Conservation (phyloP, 2,888 invertebrate genomes). For the Spodoptera exigua region DNA sequence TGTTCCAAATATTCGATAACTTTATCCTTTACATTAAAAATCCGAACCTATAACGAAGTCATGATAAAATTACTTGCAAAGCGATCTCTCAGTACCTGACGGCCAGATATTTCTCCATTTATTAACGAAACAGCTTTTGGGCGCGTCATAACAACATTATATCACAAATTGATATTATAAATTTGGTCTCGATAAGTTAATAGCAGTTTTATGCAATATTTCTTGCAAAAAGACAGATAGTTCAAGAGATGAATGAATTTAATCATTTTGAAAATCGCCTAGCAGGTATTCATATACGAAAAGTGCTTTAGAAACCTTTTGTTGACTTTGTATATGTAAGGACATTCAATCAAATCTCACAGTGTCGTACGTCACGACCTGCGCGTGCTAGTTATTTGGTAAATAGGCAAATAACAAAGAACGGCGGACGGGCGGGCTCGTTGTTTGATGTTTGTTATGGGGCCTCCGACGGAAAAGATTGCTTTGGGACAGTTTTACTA, state of each 20-base stretch:
- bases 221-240: conserved; percentile 1
- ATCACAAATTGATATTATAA: too few species aligned
- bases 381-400: conserved; percentile 45
- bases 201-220: neutral
- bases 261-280: too few species aligned
- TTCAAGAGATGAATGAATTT: neutral
- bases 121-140: too few species aligned
- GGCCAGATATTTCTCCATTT: too few species aligned
- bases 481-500: conserved; percentile 49
- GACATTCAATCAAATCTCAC: conserved; percentile 17
- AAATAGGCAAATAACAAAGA: conserved; percentile 61
- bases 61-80: too few species aligned
- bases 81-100: too few species aligned
- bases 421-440: conserved; percentile 44
- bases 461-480: conserved; percentile 54
- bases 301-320: neutral
- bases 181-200: too few species aligned
- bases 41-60: too few species aligned
- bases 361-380: conserved; percentile 12
- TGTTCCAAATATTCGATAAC: too few species aligned
- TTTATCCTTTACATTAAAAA: too few species aligned
- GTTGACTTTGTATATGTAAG: conserved; percentile 2
- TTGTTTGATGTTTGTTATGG: conserved; percentile 65
- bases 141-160: too few species aligned
- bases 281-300: too few species aligned